Base-by-base conservation (phyloP, 2,888 invertebrate genomes). In the Lasioglossum zephyrum region DNA sequence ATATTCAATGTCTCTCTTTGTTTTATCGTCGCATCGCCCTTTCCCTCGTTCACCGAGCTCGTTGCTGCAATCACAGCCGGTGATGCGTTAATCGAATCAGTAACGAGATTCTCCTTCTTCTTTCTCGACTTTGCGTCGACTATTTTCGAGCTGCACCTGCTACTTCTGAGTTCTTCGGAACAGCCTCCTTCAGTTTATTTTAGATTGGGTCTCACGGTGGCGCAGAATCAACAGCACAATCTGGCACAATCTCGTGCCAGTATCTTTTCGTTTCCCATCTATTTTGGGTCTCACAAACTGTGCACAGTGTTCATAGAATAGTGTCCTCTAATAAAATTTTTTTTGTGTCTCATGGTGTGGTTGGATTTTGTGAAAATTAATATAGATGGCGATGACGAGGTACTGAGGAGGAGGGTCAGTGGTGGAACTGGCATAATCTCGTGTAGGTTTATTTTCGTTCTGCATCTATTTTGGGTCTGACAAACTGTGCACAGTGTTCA, bases 21-120 rank as follows among this genome's bases (percentile, higher is more conserved):
- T 74, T 79, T 31, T 63, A 63, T 31, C 63, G 16, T 8, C 16
- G 63, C 2, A 26, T 31, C 31, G 6, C 8, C 31, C 63, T 31
- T 31, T 31, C 63, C 13, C 31, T 18, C 31, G 31, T 63, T 5
- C 63, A 31, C 31, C 16, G 31, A 4, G 22, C 36, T 74, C 79
- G 87, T 86, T 78, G 77, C 87, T 82, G 69, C 86, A 86, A 83
- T 87, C 80, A 86, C 87, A 82, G 80, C 86, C 80, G 39, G 74
- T 69, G 80, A 79, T 78, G 75, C 80, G 83, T 82, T 82, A 75
- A 87, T 80, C 74, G 77, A 82, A 79, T 82, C 66, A 36, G 77
- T 75, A 80, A 86, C 86, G 86, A 86, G 82, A 73, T 60, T 70
- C 74, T 74, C 74, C 74, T 72, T 74, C 36, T 39, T 82, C 69